Evolutionary conservation across 2,888 invertebrate species (phyloP).

Genomic region (Rapana venosa): DNA sequence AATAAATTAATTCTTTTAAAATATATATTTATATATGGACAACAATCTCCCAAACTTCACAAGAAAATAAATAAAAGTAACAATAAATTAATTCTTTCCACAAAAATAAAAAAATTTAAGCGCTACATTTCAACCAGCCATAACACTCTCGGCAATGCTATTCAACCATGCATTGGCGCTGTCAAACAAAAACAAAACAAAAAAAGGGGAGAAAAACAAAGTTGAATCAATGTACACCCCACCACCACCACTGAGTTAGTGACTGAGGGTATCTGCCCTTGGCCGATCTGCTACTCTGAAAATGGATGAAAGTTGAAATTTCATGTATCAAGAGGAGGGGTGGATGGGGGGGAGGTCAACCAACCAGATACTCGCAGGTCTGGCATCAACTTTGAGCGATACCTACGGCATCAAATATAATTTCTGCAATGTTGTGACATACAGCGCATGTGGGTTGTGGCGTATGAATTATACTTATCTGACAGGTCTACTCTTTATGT

Average conservation of each 20-base stretch:
- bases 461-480: background rate
- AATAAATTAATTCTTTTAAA: too few relatives aligned
- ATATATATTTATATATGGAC: too few relatives aligned
- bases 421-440: background rate
- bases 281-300: slow-evolving; percentile 22
- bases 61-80: too few relatives aligned
- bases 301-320: background rate
- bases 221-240: slow-evolving; percentile 6
- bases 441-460: background rate
- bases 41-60: too few relatives aligned
- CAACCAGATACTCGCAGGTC: background rate
- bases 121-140: too few relatives aligned
- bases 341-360: background rate
- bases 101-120: too few relatives aligned
- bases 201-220: background rate
- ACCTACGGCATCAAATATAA: background rate
- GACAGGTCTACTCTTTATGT: too few relatives aligned
- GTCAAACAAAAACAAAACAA: background rate
- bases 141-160: background rate
- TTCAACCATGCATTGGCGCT: background rate
- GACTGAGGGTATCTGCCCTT: slow-evolving; percentile 31
- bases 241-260: background rate
- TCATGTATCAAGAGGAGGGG: background rate
- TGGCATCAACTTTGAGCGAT: background rate
- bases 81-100: too few relatives aligned